Conservation (phyloP, 2,113 vertebrate genomes). For the Silurus meridionalis region DNA sequence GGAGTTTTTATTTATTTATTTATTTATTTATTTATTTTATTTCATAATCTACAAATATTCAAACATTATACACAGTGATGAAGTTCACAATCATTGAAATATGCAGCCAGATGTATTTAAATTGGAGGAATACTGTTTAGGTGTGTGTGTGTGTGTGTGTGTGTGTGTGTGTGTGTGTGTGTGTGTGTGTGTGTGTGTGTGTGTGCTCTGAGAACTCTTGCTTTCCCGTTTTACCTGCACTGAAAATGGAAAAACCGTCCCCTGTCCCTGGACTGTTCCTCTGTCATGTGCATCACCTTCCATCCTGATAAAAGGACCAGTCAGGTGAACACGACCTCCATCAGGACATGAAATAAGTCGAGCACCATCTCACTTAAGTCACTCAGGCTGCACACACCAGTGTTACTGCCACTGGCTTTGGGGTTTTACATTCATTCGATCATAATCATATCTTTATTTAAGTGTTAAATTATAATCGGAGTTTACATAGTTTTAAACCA, state of each 20-base stretch:
- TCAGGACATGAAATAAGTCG: slow-evolving; percentile 31
- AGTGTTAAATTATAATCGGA: neutral
- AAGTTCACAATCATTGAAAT: neutral
- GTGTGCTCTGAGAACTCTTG: neutral
- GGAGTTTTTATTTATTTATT: neutral
- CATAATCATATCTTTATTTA: neutral
- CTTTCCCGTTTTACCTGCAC: neutral
- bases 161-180: too few species aligned
- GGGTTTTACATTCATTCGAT: neutral
- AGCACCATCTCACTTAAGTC: slow-evolving; percentile 21
- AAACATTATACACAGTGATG: neutral
- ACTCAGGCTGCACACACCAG: slow-evolving; percentile 18
- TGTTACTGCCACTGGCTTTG: neutral
- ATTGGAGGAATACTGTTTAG: neutral
- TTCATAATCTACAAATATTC: neutral
- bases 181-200: too few species aligned
- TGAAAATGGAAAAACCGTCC: neutral
- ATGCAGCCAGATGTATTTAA: neutral
- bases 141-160: neutral
- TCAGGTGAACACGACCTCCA: slow-evolving; percentile 36
- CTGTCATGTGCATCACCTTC: slow-evolving; percentile 11
- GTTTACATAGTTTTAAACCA: neutral
- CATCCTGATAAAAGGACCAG: slow-evolving; percentile 37
- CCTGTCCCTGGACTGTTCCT: neutral
- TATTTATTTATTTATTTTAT: too few species aligned